These are phyloP conservation scores for Xylota segnis DNA, from an alignment of 2,888 invertebrate genomes.

Conservation along the genomic window DNA sequence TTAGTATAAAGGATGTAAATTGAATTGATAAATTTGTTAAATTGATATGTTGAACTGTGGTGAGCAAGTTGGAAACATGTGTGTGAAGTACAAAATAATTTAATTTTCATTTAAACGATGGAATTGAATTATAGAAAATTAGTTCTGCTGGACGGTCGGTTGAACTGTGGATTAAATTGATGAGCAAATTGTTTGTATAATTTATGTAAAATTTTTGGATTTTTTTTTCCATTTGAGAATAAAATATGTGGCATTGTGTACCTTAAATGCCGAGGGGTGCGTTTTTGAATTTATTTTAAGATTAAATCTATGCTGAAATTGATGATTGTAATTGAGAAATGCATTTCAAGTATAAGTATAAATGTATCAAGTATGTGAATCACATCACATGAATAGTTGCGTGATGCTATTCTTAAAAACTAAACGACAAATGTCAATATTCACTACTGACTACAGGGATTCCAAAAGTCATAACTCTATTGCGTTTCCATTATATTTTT, in stretches of 20 bases:
- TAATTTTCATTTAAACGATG: neutral
- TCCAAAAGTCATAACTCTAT: neutral
- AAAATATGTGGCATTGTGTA: neutral
- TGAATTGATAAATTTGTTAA: neutral
- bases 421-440: neutral
- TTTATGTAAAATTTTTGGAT: constrained; percentile 4
- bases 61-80: neutral
- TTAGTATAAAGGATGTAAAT: neutral
- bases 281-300: no score
- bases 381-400: no score
- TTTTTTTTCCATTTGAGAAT: neutral
- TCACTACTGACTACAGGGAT: neutral
- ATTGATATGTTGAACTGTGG: constrained; percentile 3
- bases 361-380: no score
- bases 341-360: no score
- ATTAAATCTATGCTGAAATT: no score
- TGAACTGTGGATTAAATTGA: constrained; percentile 24
- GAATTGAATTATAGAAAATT: neutral
- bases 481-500: constrained; percentile 2
- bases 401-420: neutral
- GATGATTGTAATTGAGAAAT: neutral
- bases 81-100: neutral
- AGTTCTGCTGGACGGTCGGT: constrained; percentile 19
- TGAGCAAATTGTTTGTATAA: constrained; percentile 25
- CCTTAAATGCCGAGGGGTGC: neutral